These are phyloP conservation scores for Heliconius aoede DNA, from an alignment of 2,888 invertebrate species.

Conservation along the genomic window DNA sequence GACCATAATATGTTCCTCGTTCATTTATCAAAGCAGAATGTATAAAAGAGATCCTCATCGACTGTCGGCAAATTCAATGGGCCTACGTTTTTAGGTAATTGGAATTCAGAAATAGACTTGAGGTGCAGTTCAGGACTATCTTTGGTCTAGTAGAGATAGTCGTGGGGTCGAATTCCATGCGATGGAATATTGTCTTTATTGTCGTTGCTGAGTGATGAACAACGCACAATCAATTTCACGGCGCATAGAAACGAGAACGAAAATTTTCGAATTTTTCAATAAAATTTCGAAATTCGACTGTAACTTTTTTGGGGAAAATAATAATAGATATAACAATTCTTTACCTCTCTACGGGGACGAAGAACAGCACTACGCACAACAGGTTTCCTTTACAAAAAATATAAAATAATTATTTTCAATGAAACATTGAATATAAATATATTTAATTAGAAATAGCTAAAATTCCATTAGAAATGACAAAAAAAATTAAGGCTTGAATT, in stretches of 20 bases:
- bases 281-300: too few species aligned
- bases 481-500: constrained; percentile 22
- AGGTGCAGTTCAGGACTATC: neutral
- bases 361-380: too few species aligned
- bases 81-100: constrained; percentile 53
- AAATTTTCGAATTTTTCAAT: neutral
- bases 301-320: too few species aligned
- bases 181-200: too few species aligned
- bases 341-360: too few species aligned
- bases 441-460: neutral
- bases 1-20: constrained; percentile 3
- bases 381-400: too few species aligned
- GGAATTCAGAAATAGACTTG: constrained; percentile 38
- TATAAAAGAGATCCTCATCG: constrained; percentile 22
- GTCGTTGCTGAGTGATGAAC: too few species aligned
- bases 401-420: too few species aligned
- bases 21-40: constrained; percentile 1
- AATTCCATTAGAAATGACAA: neutral
- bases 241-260: neutral
- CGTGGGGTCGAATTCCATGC: neutral
- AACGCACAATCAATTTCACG: too few species aligned
- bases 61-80: constrained; percentile 49
- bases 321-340: too few species aligned
- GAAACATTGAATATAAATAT: too few species aligned
- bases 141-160: neutral